A percentile compares a stretch with the other conserved stretches of the same genome.
Conservation (phyloP, 2,113 vertebrate genomes). For the Odocoileus hemionus region DNA sequence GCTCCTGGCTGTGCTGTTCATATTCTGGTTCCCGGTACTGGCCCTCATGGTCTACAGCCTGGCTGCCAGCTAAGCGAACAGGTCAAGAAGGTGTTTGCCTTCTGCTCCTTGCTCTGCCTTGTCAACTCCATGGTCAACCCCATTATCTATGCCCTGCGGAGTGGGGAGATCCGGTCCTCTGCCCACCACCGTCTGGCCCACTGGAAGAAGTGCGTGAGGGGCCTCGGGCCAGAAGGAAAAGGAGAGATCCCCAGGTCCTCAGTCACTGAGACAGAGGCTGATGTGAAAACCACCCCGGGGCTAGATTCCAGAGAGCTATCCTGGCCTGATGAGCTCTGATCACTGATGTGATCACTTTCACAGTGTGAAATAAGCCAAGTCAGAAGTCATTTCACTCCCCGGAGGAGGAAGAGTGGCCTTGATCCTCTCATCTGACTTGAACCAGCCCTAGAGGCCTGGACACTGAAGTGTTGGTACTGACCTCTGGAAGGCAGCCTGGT, state of each 20-base stretch:
- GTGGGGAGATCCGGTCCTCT: constrained; percentile 83
- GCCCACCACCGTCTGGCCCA: constrained; percentile 46
- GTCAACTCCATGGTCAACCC: constrained; percentile 93
- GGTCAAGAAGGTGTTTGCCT: constrained; percentile 88
- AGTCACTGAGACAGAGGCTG: constrained; percentile 61
- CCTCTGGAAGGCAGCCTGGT: neutral
- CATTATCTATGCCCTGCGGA: constrained; percentile 89
- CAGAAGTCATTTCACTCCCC: neutral
- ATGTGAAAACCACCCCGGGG: neutral
- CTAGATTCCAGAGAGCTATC: neutral
- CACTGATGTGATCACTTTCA: neutral
- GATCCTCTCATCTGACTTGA: neutral
- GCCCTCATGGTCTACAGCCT: constrained; percentile 87
- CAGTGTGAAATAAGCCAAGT: neutral
- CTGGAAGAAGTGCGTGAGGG: constrained; percentile 54
- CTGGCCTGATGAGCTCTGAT: neutral
- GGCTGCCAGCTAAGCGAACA: constrained; percentile 61
- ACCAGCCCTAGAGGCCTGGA: neutral
- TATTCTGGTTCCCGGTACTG: constrained; percentile 91
- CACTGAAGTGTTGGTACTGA: neutral
- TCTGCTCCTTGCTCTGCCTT: constrained; percentile 92
- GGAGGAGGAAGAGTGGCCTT: neutral
- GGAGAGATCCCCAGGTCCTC: constrained; percentile 73
- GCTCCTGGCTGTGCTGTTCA: constrained; percentile 85
- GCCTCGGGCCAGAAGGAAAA: constrained; percentile 26